These are phyloP conservation scores for Pelosia muscerda DNA, from an alignment of 2,888 invertebrate genomes.

Conservation along the genomic window DNA sequence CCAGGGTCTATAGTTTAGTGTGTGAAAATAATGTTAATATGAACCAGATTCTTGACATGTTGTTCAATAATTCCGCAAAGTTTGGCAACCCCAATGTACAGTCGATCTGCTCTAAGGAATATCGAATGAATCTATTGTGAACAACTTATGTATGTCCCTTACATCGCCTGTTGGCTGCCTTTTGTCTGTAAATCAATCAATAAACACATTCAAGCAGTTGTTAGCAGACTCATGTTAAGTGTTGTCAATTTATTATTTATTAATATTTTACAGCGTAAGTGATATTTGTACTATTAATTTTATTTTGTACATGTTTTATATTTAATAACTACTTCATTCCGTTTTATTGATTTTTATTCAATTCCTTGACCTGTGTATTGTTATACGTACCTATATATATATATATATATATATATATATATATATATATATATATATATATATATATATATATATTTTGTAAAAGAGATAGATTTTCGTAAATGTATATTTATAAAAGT, in stretches of 20 bases:
- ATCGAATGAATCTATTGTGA: slow-evolving; percentile 80
- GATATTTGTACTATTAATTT: slow-evolving; percentile 57
- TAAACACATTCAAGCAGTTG: slow-evolving; percentile 25
- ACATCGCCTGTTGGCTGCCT: slow-evolving; percentile 27
- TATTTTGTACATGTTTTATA: slow-evolving; percentile 52
- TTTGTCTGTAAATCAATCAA: slow-evolving; percentile 24
- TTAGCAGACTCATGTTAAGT: slow-evolving; percentile 21
- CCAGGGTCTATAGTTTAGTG: slow-evolving; percentile 51
- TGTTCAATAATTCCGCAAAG: not conserved
- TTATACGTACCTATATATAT: too few relatives aligned
- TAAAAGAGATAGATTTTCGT: slow-evolving; percentile 74
- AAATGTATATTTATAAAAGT: slow-evolving; percentile 46
- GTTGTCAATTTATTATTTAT: slow-evolving; percentile 39
- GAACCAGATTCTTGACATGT: too few relatives aligned
- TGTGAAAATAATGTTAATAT: not conserved
- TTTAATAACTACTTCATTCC: slow-evolving; percentile 67
- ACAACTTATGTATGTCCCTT: slow-evolving; percentile 49
- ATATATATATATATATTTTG: slow-evolving; percentile 81
- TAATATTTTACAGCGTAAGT: slow-evolving; percentile 50
- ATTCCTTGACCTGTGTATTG: slow-evolving; percentile 64
- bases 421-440: too few relatives aligned
- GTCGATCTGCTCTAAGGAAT: slow-evolving; percentile 67
- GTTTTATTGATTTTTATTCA: slow-evolving; percentile 53
- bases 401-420: too few relatives aligned
- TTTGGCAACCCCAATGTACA: slow-evolving; percentile 27